Evolutionary conservation across 1,140 invertebrate genomes (phyloP).

Genomic region (Pomacea maculata): DNA sequence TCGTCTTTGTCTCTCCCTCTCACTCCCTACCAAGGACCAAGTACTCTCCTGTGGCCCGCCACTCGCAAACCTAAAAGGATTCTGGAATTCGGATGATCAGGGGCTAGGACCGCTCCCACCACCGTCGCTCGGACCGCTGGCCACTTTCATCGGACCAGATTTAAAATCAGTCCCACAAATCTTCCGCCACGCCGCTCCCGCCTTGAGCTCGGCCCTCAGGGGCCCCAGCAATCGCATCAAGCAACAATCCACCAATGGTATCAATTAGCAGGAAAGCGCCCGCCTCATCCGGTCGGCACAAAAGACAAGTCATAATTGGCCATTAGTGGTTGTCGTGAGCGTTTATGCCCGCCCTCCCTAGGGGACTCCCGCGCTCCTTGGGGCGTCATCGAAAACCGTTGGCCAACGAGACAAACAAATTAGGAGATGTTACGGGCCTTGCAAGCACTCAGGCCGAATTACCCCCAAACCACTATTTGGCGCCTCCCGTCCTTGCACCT

Average conservation of each 20-base stretch:
- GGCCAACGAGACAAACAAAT: conserved; percentile 8
- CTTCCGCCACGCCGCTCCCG: background rate
- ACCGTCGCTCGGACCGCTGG: background rate
- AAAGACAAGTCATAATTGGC: conserved; percentile 11
- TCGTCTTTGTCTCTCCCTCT: no score
- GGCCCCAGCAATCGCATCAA: background rate
- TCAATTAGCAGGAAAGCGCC: conserved; percentile 5
- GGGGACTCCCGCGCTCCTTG: background rate
- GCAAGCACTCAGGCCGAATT: background rate
- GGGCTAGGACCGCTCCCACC: background rate
- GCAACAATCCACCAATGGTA: conserved; percentile 3
- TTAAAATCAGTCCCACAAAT: conserved; percentile 12
- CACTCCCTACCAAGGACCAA: no score
- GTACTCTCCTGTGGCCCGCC: no score
- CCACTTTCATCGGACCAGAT: conserved; percentile 3
- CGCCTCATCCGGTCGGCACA: background rate
- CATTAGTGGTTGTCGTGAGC: conserved; percentile 8
- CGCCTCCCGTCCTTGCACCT: background rate
- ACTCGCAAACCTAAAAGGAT: no score
- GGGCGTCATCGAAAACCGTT: conserved; percentile 5
- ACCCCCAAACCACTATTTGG: background rate
- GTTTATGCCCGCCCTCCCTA: conserved; percentile 4
- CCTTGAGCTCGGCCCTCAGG: background rate
- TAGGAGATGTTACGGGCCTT: background rate
- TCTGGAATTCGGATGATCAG: background rate